Evolutionary conservation across 2,113 vertebrate genomes (phyloP), one percentile per base, ranked within the genome.

Genomic region (Catharus bicknelli): DNA sequence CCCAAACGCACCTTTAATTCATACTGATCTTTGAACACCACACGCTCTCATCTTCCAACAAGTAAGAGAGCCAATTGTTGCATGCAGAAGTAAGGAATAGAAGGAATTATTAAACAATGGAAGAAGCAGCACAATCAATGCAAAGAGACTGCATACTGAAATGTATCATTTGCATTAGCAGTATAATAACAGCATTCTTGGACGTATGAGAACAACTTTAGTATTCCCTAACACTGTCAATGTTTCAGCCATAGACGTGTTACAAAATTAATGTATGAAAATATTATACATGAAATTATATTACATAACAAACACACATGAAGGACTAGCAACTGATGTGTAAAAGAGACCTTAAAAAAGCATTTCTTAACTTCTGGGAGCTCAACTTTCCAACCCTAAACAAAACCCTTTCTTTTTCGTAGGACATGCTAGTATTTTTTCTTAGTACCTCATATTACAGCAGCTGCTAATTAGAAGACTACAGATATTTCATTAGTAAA

Each of bases 11-110:
- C 95, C 95, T 96, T 97, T 89, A 95, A 94, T 95, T 95, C 94
- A 95, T 83, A 97, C 89, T 93, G 95, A 92, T 88, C 87, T 95
- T 96, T 96, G 87, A 96, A 94, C 87, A 97, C 54, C 95, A 96
- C 83, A 94, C 70, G 5, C 94, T 95, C 95, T 96, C 94, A 94
- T 95, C 95, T 93, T 97, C 94, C 94, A 94, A 94, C 89, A 96
- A 96, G 90, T 95, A 79, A 96, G 95, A 97, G 95, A 96, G 90
- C 90, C 93, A 97, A 88, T 91, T 91, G 95, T 96, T 94, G 96
- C 95, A 93, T 88, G 94, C 92, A 94, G 93, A 95, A 88, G 96
- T 95, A 96, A 96, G 96, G 95, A 97, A 96, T 9, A 96, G 93
- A 94, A 94, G 78, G 85, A 76, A 88, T 94, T 93, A 95, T 83